Conservation (phyloP, 2,113 vertebrate species). For the Pterocles burchelli region DNA sequence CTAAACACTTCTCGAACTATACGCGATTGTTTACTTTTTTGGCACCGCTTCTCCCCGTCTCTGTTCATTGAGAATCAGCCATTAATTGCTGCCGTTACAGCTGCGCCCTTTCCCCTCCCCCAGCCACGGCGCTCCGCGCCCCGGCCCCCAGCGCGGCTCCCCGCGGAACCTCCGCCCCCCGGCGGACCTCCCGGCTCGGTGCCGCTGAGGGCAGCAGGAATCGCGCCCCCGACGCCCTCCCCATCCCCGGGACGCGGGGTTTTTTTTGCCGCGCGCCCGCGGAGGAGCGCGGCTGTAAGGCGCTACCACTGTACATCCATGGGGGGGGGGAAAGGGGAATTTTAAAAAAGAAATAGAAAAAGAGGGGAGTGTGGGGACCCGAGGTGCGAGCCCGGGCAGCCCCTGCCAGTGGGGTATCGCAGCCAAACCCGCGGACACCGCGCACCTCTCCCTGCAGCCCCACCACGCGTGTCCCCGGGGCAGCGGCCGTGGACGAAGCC, state of each 20-base stretch:
- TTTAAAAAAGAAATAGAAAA: no score
- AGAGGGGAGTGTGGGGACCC: background rate
- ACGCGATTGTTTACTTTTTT: conserved; percentile 40
- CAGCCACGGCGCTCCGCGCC: background rate
- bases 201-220: background rate
- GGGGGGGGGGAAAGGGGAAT: background rate
- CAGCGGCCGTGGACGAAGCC: background rate
- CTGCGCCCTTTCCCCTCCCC: background rate
- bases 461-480: background rate
- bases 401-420: no score
- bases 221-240: background rate
- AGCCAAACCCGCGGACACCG: background rate
- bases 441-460: background rate
- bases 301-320: conserved; percentile 62
- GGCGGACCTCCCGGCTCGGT: background rate
- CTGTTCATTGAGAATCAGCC: conserved; percentile 26
- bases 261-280: background rate
- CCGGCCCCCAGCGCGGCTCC: background rate
- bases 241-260: no score
- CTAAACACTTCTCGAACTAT: background rate
- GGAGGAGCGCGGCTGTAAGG: conserved; percentile 47
- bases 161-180: background rate
- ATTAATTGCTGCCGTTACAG: background rate
- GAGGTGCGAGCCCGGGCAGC: background rate
- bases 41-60: conserved; percentile 4